Evolutionary conservation across 2,113 vertebrate species (phyloP).

Genomic region (Penelope pileata): DNA sequence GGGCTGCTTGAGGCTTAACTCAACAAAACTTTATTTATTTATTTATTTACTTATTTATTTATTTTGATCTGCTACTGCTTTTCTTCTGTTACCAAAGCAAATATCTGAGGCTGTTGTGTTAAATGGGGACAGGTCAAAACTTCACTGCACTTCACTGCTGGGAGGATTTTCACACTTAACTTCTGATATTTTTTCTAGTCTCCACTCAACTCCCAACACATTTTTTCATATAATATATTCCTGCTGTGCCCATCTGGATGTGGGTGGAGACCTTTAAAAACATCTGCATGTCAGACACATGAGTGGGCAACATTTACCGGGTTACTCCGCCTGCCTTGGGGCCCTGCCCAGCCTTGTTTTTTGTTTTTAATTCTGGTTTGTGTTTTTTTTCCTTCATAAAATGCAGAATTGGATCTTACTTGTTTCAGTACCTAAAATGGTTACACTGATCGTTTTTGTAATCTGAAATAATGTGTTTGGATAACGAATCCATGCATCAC

Average conservation of each 20-base stretch:
- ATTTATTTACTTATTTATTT: not conserved
- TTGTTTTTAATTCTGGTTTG: not conserved
- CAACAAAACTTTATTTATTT: not conserved
- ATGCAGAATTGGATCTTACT: not conserved
- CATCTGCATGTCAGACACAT: constrained; percentile 49
- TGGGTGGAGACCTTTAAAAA: constrained; percentile 42
- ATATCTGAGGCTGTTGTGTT: constrained; percentile 17
- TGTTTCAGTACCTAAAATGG: constrained; percentile 20
- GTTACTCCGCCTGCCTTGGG: not conserved
- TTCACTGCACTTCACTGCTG: not conserved
- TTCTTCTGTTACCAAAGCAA: constrained; percentile 24
- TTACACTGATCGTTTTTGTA: constrained; percentile 21
- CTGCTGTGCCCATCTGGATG: constrained; percentile 66
- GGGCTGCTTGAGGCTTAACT: not conserved
- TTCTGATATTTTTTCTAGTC: constrained; percentile 21
- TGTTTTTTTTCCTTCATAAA: not conserved
- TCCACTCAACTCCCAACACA: not conserved
- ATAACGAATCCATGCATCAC: not conserved
- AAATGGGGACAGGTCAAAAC: constrained; percentile 27
- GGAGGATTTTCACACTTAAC: constrained; percentile 34
- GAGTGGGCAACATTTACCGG: constrained; percentile 34
- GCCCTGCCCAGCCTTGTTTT: not conserved
- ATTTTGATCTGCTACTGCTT: not conserved
- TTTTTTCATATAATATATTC: constrained; percentile 46
- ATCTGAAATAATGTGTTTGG: constrained; percentile 12